phyloP scores from a whole-genome alignment of 2,113 vertebrate genomes.

The Campylomormyrus tamandua region DNA sequence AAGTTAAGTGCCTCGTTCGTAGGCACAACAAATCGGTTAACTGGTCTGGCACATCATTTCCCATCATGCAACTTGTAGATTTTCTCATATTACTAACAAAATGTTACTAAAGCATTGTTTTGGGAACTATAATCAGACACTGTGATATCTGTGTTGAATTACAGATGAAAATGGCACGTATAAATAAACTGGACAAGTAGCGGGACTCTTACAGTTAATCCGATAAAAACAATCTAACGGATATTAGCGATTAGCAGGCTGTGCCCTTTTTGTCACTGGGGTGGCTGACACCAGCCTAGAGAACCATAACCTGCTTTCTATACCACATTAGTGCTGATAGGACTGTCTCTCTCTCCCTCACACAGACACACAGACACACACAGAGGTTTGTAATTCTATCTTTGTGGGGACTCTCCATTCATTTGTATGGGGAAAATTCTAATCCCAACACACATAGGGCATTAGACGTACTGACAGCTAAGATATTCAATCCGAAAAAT shows the following conservation, averaged over 20 bases:
- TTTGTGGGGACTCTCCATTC: too few species aligned
- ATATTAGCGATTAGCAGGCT: background rate
- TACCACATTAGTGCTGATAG: background rate
- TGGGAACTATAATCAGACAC: background rate
- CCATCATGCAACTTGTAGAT: background rate
- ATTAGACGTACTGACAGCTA: background rate
- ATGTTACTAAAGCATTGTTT: background rate
- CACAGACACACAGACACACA: background rate
- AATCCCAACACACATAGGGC: background rate
- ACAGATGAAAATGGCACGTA: background rate
- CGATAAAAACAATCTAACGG: background rate
- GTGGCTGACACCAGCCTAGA: background rate
- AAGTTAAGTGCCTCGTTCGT: background rate
- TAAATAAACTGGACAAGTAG: background rate
- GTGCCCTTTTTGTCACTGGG: background rate
- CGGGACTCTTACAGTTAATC: background rate
- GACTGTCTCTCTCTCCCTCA: background rate
- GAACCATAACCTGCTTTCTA: background rate
- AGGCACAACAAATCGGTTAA: background rate
- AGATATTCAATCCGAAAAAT: background rate
- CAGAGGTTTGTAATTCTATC: background rate
- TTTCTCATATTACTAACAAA: background rate
- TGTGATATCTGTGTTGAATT: background rate
- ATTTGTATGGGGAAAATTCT: too few species aligned
- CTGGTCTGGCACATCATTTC: background rate